Conservation (phyloP, 1,140 invertebrate species). For the Drosophila orosa region DNA sequence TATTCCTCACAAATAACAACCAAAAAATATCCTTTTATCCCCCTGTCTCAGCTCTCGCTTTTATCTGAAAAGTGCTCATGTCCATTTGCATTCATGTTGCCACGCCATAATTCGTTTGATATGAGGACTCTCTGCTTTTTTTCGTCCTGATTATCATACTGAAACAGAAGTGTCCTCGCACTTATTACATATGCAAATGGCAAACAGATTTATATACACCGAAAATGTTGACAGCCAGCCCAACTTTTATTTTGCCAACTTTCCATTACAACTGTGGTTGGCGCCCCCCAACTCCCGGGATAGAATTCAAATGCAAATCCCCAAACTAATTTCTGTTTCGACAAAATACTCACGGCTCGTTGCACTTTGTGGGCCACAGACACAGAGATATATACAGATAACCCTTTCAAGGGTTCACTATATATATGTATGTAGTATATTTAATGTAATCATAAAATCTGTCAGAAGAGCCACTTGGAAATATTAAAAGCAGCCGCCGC, state of each 20-base stretch:
- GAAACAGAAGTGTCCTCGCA: conserved; percentile 47
- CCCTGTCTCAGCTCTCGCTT: not conserved
- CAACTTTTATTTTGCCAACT: conserved; percentile 65
- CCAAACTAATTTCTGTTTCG: conserved; percentile 78
- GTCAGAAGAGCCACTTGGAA: conserved; percentile 73
- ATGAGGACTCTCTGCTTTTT: conserved; percentile 28
- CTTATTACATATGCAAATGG: conserved; percentile 79
- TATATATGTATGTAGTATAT: conserved; percentile 24
- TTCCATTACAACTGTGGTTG: conserved; percentile 26
- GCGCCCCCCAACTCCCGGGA: conserved; percentile 1
- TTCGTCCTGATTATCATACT: conserved; percentile 65
- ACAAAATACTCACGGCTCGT: conserved; percentile 70
- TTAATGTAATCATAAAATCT: conserved; percentile 50
- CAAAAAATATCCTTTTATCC: not conserved
- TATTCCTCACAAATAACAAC: not conserved
- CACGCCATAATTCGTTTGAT: conserved; percentile 51
- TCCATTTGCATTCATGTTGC: conserved; percentile 47
- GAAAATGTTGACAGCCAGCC: conserved; percentile 37
- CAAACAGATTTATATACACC: conserved; percentile 67
- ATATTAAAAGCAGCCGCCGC: conserved; percentile 71
- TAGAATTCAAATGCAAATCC: conserved; percentile 78
- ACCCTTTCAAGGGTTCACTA: conserved; percentile 50
- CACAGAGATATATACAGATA: conserved; percentile 11
- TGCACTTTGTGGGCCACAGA: conserved; percentile 50
- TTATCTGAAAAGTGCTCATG: conserved; percentile 10